Evolutionary conservation across 2,113 vertebrate species (phyloP).

Genomic region (Telmatochromis sp.): DNA sequence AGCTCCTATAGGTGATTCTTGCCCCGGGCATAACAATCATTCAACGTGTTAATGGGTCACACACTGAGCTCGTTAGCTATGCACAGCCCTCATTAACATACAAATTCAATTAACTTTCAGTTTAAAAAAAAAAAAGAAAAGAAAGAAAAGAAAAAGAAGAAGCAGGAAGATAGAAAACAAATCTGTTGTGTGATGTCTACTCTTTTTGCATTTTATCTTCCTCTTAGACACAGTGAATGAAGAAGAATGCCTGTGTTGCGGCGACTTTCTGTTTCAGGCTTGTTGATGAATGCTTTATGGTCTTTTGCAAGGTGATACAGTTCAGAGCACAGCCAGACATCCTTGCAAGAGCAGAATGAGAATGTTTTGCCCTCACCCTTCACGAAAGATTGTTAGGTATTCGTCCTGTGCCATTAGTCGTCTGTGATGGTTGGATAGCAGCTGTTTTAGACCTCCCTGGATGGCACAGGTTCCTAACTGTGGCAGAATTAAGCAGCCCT

Average conservation of each 20-base stretch:
- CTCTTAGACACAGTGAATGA: slow-evolving; percentile 24
- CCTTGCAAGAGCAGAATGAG: neutral
- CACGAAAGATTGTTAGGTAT: slow-evolving; percentile 19
- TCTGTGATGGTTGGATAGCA: neutral
- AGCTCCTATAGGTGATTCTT: slow-evolving; percentile 70
- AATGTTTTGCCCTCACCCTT: slow-evolving; percentile 4
- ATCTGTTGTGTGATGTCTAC: slow-evolving; percentile 59
- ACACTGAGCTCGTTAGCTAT: slow-evolving; percentile 73
- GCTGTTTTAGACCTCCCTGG: slow-evolving; percentile 18
- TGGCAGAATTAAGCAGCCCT: slow-evolving; percentile 11
- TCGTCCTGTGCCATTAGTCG: slow-evolving; percentile 12
- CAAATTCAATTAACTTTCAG: slow-evolving; percentile 76
- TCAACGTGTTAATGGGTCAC: slow-evolving; percentile 74
- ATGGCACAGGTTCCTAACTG: neutral
- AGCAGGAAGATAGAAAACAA: slow-evolving; percentile 45
- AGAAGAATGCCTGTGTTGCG: neutral
- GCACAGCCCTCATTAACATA: slow-evolving; percentile 74
- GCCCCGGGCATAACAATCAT: slow-evolving; percentile 72
- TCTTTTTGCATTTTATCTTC: slow-evolving; percentile 29
- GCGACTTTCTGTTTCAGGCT: slow-evolving; percentile 11
- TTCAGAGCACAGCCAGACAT: slow-evolving; percentile 5
- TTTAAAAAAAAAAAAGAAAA: neutral
- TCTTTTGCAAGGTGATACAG: slow-evolving; percentile 16
- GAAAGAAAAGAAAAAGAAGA: neutral
- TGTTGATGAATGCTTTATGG: slow-evolving; percentile 23